phyloP scores from a whole-genome alignment of 2,888 invertebrate genomes.

The Lypha dubia region DNA sequence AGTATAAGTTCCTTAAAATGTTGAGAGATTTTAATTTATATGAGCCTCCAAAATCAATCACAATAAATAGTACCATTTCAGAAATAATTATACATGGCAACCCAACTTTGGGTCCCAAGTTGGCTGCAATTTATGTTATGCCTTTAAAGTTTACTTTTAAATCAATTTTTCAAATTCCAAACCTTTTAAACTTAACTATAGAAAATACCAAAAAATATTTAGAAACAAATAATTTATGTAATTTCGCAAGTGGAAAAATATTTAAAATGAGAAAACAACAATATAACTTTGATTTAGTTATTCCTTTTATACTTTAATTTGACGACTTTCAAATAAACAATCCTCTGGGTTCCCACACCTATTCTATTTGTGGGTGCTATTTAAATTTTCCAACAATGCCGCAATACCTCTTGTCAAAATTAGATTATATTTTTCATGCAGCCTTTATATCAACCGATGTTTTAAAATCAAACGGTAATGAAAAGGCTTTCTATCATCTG shows the following conservation, averaged over 20 bases:
- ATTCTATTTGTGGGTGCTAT: slow-evolving; percentile 55
- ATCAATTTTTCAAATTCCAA: slow-evolving; percentile 56
- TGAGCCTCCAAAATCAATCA: slow-evolving; percentile 30
- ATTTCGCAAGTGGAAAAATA: slow-evolving; percentile 47
- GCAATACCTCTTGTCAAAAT: slow-evolving; percentile 68
- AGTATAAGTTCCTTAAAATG: slow-evolving; percentile 42
- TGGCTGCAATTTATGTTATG: slow-evolving; percentile 53
- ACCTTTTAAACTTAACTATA: slow-evolving; percentile 46
- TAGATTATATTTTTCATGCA: slow-evolving; percentile 70
- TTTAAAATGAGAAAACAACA: slow-evolving; percentile 45
- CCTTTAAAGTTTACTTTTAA: slow-evolving; percentile 50
- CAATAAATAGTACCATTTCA: slow-evolving; percentile 28
- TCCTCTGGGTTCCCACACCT: slow-evolving; percentile 32
- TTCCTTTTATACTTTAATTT: slow-evolving; percentile 55
- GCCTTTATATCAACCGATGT: slow-evolving; percentile 66
- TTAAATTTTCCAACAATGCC: slow-evolving; percentile 43
- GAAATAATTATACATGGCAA: slow-evolving; percentile 27
- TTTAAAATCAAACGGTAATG: slow-evolving; percentile 71
- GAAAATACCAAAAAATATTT: slow-evolving; percentile 45
- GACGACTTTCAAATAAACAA: slow-evolving; percentile 61
- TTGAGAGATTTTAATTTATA: slow-evolving; percentile 38
- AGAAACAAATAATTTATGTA: slow-evolving; percentile 43
- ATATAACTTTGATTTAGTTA: slow-evolving; percentile 34
- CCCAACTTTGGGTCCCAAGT: slow-evolving; percentile 39
- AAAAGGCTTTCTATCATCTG: slow-evolving; percentile 62